phyloP scores from a whole-genome alignment of 2,113 vertebrate genomes.

The Pedionomus torquatus region DNA sequence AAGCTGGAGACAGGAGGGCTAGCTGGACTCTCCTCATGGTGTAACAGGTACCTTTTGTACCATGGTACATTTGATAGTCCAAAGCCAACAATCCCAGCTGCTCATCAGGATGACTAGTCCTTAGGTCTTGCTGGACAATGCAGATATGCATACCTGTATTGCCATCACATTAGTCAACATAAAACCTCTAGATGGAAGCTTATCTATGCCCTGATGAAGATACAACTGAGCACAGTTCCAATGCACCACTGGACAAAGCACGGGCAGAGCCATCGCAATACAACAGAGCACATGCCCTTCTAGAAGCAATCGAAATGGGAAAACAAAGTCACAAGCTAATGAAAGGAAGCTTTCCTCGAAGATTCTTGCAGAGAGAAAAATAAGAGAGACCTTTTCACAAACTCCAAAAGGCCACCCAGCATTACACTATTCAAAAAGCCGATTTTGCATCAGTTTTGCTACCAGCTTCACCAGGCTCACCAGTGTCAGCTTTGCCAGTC shows the following conservation, averaged over 20 bases:
- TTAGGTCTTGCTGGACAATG: neutral
- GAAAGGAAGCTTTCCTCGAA: neutral
- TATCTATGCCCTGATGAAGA: neutral
- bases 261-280: neutral
- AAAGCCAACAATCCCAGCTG: neutral
- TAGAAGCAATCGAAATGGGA: neutral
- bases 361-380: neutral
- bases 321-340: rapidly evolving
- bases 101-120: neutral
- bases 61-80: neutral
- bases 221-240: neutral
- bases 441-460: neutral
- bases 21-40: too few species aligned
- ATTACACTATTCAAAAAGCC: rapidly evolving
- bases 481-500: neutral
- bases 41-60: neutral
- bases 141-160: neutral
- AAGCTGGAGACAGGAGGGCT: neutral
- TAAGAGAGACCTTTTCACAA: neutral
- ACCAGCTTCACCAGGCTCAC: neutral
- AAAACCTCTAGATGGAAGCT: neutral
- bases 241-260: neutral
- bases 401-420: neutral
- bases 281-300: neutral
- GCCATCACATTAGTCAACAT: neutral